These are phyloP conservation scores for Meteorus cinctellus DNA, from an alignment of 2,888 invertebrate species.

Conservation along the genomic window DNA sequence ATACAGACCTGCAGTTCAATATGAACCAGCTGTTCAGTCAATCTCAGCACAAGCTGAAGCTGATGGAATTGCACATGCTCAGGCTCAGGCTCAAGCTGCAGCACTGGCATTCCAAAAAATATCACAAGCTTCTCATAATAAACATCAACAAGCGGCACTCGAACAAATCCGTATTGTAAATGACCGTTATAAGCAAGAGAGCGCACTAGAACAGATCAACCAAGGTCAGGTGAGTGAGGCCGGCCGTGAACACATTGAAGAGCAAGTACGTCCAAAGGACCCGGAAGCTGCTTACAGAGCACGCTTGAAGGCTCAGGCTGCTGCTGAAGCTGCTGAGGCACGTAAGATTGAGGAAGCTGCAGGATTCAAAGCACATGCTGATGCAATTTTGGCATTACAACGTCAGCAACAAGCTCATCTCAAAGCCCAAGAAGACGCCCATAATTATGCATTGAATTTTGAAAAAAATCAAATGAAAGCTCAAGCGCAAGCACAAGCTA, in stretches of 20 bases:
- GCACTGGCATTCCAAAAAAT: conserved; percentile 69
- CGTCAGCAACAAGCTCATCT: conserved; percentile 69
- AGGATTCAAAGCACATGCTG: conserved; percentile 69
- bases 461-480: conserved; percentile 68
- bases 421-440: conserved; percentile 67
- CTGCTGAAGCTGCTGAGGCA: conserved; percentile 65
- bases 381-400: conserved; percentile 68
- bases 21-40: conserved; percentile 50
- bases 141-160: conserved; percentile 65
- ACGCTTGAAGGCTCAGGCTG: conserved; percentile 64
- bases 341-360: conserved; percentile 67
- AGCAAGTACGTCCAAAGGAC: conserved; percentile 62
- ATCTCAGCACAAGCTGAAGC: conserved; percentile 55
- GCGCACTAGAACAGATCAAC: conserved; percentile 68
- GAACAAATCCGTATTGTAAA: conserved; percentile 66
- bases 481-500: conserved; percentile 68
- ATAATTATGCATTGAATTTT: conserved; percentile 65
- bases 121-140: conserved; percentile 65
- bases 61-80: conserved; percentile 55
- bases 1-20: conserved; percentile 59
- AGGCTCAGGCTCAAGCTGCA: conserved; percentile 67
- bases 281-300: conserved; percentile 67
- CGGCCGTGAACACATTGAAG: conserved; percentile 64
- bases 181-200: conserved; percentile 64
- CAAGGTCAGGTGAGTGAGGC: conserved; percentile 69